Conservation (phyloP, 2,888 invertebrate species). For the Leucoptera coffeella region DNA sequence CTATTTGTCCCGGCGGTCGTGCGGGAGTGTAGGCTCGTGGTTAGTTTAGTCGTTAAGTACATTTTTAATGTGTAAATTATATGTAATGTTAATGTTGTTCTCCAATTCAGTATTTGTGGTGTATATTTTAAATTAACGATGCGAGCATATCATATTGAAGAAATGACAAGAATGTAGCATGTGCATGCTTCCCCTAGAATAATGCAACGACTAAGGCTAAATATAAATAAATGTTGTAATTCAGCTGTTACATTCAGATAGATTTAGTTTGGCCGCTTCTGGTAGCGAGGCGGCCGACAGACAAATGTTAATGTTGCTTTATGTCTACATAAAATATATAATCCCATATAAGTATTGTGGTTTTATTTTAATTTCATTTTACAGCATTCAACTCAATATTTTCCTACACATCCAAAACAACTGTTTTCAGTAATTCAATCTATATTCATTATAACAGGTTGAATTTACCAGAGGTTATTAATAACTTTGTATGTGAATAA, state of each 20-base stretch:
- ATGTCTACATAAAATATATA: conserved; percentile 54
- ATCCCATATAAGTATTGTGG: conserved; percentile 35
- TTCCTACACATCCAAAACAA: too few species aligned
- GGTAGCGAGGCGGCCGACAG: conserved; percentile 27
- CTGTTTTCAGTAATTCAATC: too few species aligned
- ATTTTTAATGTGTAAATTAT: conserved; percentile 30
- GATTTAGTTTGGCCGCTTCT: conserved; percentile 23
- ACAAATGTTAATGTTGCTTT: conserved; percentile 54
- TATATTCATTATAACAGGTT: too few species aligned
- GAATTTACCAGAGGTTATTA: too few species aligned
- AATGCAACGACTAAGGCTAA: too few species aligned
- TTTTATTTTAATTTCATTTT: conserved; percentile 20
- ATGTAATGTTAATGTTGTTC: conserved; percentile 47
- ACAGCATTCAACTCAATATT: too few species aligned
- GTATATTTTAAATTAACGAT: conserved; percentile 36
- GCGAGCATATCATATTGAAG: conserved; percentile 14
- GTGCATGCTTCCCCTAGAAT: too few species aligned
- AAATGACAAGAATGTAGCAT: conserved; percentile 10
- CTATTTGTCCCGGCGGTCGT: conserved; percentile 24
- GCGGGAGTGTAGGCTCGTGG: conserved; percentile 37
- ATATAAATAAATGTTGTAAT: too few species aligned
- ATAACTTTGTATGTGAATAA: too few species aligned
- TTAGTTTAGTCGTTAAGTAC: conserved; percentile 47
- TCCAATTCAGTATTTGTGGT: conserved; percentile 49
- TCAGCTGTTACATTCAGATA: conserved; percentile 53